Evolutionary conservation across 1,140 invertebrate genomes (phyloP), one percentile per base, ranked within the genome.

Genomic region (Forficula auricularia): DNA sequence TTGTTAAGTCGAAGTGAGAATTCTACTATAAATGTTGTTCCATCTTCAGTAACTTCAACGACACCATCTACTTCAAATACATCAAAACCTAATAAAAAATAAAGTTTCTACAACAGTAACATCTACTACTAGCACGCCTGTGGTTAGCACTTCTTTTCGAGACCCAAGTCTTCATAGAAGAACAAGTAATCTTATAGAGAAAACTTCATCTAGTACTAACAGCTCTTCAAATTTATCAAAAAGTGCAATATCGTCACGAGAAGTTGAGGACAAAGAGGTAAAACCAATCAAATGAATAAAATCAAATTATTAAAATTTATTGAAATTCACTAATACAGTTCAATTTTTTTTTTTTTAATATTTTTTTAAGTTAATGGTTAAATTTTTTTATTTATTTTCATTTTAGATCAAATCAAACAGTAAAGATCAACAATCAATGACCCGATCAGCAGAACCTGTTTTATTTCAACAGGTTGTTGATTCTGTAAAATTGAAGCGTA

Each of bases 1-100:
- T 52, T 80, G 34, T 56, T 68, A 16, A 68, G 66, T 50, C 63
- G 61, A 50, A 46, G 20, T 36, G 44, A 43, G 41, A 31, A 38
- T 49, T 10, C 46, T 46, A 40, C 47, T 38, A n/a, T n/a, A n/a
- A n/a, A n/a, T n/a, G 33, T 44, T 58, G 7, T 38, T 61, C 33
- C 30, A 34, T 19, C 10, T 16, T 32, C 42, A 31, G 18, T 19
- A 41, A 34, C 33, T 19, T 32, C 9, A 14, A 38, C 37, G 36
- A 37, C 20, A 37, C 20, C 15, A 7, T 30, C 16, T 45, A 51
- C 19, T 44, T 16, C 13, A 19, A 7, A 27, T 31, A 30, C 47
- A 42, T 20, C 43, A 6, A 16, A n/a, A 37, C 12, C 15, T 30
- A 39, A 18, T 37, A 20, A 10, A n/a, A n/a, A 42, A 8, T 12